phyloP scores from a whole-genome alignment of 2,113 vertebrate genomes.

The Todiramphus chloris region DNA sequence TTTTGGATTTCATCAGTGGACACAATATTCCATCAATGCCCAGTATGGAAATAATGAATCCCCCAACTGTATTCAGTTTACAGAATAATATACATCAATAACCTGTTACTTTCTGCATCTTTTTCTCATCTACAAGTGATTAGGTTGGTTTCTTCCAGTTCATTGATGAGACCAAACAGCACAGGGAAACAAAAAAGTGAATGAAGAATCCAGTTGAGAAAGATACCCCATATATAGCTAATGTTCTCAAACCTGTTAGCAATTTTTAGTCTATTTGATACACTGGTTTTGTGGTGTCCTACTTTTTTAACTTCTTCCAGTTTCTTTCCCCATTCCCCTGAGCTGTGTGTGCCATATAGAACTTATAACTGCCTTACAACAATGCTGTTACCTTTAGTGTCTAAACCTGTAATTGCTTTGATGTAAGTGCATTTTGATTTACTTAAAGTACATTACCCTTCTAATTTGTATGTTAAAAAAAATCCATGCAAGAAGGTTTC shows the following conservation, averaged over 20 bases:
- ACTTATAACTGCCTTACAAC: not conserved
- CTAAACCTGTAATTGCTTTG: not conserved
- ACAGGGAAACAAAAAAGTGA: not conserved
- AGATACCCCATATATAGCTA: not conserved
- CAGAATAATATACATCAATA: not conserved
- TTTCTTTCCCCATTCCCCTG: not conserved
- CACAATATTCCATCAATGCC: not conserved
- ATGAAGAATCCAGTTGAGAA: not conserved
- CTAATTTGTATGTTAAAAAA: not conserved
- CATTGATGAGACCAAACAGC: not conserved
- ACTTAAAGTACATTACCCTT: not conserved
- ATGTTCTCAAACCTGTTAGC: not conserved
- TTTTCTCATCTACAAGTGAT: not conserved
- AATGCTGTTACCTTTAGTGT: not conserved
- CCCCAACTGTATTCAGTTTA: not conserved
- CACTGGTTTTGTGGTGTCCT: not conserved
- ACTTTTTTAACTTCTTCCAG: not conserved
- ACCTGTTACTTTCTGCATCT: not conserved
- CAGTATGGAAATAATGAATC: not conserved
- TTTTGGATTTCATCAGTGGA: not conserved
- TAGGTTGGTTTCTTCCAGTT: not conserved
- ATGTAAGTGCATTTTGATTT: not conserved
- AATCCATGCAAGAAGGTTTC: fast-evolving
- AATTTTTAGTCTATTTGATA: not conserved
- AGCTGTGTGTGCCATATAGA: not conserved